Evolutionary conservation across 2,797 vertebrate genomes (phyloP), one percentile per base, ranked within the genome.

Genomic region (Furcifer pardalis): DNA sequence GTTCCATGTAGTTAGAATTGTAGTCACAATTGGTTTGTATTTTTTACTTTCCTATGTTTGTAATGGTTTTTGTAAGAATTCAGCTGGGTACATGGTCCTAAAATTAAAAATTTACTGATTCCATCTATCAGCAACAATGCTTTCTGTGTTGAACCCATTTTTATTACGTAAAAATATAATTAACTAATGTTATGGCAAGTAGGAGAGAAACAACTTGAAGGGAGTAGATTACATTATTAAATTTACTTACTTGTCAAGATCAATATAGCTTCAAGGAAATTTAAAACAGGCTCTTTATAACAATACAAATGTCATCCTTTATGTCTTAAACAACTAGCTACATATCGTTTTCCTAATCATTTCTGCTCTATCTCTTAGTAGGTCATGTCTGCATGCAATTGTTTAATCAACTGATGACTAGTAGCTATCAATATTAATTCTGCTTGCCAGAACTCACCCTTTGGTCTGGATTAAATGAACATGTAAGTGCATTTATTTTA

Each of bases 401-500:
- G 83, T 90, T 89, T 88, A 92, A 82, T 60, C 86, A 84, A 78
- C 79, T 71, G 83, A 88, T 77, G 83, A 81, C n/a, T 81, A 89
- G 52, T 37, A 63, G 82, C 83, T 91, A 82, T 90, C 82, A 87
- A 83, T 5, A 86, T 49, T 77, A 71, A 37, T 25, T 83, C 79
- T 89, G 62, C 66, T 79, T 40, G 88, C 86, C 44, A 76, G 87
- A 90, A 73, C 86, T 83, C 68, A 85, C 87, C 87, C 89, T 94
- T 91, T 92, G 93, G 92, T 93, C 89, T 81, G 91, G 84, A 90
- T 65, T 74, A 91, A 92, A 88, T 93, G 90, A 93, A 92, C 90
- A 87, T 84, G 81, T 86, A 86, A 91, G 63, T 91, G 85, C 83
- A 91, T 93, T 93, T 91, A 90, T 85, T 88, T 73, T 77, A 37